Conservation (phyloP, 2,888 invertebrate genomes). For the Xestia rhomboidea region DNA sequence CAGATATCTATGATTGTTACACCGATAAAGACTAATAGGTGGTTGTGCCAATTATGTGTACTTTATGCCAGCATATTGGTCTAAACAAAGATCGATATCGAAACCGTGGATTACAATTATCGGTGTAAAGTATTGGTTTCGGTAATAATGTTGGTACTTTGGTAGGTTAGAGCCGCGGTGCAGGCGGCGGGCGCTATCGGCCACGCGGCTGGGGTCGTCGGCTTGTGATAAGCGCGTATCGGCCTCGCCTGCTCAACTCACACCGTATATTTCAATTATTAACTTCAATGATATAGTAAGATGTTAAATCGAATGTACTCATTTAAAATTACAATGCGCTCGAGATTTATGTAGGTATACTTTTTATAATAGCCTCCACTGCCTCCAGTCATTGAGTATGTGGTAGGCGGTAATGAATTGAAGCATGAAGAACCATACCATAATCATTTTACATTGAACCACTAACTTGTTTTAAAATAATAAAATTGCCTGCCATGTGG, state of each 20-base stretch:
- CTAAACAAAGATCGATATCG: slow-evolving; percentile 51
- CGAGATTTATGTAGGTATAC: slow-evolving; percentile 19
- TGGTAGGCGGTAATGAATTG: not conserved
- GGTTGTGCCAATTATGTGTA: slow-evolving; percentile 51
- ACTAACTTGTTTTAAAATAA: not conserved
- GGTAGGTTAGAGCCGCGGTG: slow-evolving; percentile 54
- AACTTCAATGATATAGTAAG: slow-evolving; percentile 69
- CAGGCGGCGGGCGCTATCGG: slow-evolving; percentile 59
- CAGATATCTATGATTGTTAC: slow-evolving; percentile 55
- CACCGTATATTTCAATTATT: slow-evolving; percentile 73
- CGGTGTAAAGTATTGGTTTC: slow-evolving; percentile 38
- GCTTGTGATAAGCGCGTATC: slow-evolving; percentile 72
- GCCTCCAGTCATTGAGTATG: slow-evolving; percentile 8
- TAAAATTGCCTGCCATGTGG: not conserved
- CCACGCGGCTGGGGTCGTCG: slow-evolving; percentile 73
- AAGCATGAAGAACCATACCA: not conserved
- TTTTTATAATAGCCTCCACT: slow-evolving; percentile 27
- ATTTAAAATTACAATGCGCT: slow-evolving; percentile 44
- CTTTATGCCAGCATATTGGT: slow-evolving; percentile 41
- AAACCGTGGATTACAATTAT: slow-evolving; percentile 56
- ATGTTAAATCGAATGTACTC: slow-evolving; percentile 58
- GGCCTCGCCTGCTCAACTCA: slow-evolving; percentile 70
- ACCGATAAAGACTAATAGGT: slow-evolving; percentile 50
- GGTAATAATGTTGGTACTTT: slow-evolving; percentile 27
- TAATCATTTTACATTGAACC: not conserved